Evolutionary conservation across 2,113 vertebrate genomes (phyloP).

Genomic region (Cyprinodon tularosa): DNA sequence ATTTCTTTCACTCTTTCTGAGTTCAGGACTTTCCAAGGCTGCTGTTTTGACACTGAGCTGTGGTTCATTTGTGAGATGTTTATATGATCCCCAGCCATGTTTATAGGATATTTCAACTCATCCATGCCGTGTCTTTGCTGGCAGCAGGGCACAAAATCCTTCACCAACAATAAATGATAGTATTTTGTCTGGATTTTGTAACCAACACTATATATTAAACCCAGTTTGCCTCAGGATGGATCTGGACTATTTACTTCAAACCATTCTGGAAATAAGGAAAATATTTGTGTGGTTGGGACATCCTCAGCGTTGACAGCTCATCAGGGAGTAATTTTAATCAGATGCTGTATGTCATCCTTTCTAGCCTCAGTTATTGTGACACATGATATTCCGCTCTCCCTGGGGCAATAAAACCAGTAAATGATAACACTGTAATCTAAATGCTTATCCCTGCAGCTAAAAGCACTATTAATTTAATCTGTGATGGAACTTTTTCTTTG

Average conservation of each 20-base stretch:
- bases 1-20: constrained; percentile 22
- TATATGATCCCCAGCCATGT: constrained; percentile 7
- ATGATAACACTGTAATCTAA: neutral
- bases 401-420: constrained; percentile 4
- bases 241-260: neutral
- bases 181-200: constrained; percentile 15
- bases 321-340: neutral
- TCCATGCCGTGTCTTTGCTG: neutral
- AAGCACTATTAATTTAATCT: neutral
- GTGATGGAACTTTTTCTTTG: neutral
- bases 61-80: constrained; percentile 10
- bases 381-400: neutral
- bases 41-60: constrained; percentile 14
- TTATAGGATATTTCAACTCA: constrained; percentile 26
- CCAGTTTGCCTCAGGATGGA: neutral
- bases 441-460: constrained; percentile 7
- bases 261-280: neutral
- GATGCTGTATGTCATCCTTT: neutral
- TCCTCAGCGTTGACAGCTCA: neutral
- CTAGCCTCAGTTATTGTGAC: neutral
- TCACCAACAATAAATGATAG: constrained; percentile 37
- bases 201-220: neutral
- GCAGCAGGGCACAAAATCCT: constrained; percentile 1
- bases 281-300: neutral
- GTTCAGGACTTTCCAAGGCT: constrained; percentile 33